A percentile compares a stretch with the other conserved stretches of the same genome.
Evolutionary conservation across 2,888 invertebrate species (phyloP).

Genomic region (Autographa pulchrina): DNA sequence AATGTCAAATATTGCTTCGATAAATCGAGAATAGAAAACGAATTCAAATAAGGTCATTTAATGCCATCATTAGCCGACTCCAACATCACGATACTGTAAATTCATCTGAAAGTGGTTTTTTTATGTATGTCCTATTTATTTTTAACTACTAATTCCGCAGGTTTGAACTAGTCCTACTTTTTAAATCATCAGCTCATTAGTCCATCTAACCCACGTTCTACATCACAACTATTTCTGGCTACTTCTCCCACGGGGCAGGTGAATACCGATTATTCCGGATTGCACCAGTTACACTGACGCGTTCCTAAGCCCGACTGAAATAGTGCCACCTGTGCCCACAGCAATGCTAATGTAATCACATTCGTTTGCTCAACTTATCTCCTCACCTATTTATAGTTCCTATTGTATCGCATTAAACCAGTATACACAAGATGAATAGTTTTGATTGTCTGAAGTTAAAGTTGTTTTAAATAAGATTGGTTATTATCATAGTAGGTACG

Average conservation of each 20-base stretch:
- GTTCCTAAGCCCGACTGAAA: conserved; percentile 55
- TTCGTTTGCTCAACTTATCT: conserved; percentile 49
- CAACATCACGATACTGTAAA: neutral
- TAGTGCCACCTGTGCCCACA: conserved; percentile 49
- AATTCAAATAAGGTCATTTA: neutral
- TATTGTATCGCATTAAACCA: neutral
- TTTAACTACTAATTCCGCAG: neutral
- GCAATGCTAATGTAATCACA: conserved; percentile 39
- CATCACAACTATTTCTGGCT: neutral
- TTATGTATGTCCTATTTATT: neutral
- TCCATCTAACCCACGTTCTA: neutral
- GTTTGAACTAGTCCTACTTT: neutral
- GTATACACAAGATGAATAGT: neutral
- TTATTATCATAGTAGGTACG: neutral
- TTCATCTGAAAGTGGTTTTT: neutral
- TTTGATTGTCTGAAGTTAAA: neutral
- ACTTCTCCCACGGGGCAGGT: neutral
- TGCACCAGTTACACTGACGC: conserved; percentile 17
- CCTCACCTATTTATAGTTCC: conserved; percentile 39
- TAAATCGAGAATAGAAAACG: neutral
- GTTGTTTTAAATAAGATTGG: neutral
- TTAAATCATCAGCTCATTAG: neutral
- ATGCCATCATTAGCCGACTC: neutral
- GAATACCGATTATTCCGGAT: neutral
- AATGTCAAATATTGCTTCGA: neutral